Conservation (phyloP, 2,113 vertebrate genomes). For the Cricetomys ansorgei region DNA sequence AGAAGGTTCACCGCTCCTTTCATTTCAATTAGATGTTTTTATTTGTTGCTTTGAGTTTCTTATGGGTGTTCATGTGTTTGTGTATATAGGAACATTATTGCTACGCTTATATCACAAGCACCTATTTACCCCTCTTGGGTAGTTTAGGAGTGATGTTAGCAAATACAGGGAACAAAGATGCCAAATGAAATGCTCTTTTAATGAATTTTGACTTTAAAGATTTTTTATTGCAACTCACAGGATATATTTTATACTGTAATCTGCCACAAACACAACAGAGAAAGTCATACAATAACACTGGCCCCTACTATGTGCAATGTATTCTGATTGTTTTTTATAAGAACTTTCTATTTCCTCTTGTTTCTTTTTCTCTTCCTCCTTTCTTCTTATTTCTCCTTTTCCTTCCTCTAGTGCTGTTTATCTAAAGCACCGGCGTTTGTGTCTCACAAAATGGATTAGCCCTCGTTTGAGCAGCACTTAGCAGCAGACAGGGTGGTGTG, state of each 20-base stretch:
- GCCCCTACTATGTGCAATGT: not conserved
- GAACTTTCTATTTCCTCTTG: not conserved
- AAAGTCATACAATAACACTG: not conserved
- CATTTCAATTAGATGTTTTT: not conserved
- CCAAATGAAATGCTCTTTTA: constrained; percentile 19
- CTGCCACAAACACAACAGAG: not conserved
- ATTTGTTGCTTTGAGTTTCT: not conserved
- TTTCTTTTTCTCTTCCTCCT: not conserved
- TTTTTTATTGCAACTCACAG: constrained; percentile 5
- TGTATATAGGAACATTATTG: not conserved
- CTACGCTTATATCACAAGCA: not conserved
- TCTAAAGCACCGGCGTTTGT: not conserved
- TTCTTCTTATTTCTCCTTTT: not conserved
- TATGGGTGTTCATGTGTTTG: not conserved
- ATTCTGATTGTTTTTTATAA: not conserved
- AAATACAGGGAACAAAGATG: constrained; percentile 21
- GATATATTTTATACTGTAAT: not conserved
- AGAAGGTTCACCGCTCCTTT: not conserved
- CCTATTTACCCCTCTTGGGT: not conserved
- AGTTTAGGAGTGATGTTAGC: constrained; percentile 3
- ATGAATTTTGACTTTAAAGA: constrained; percentile 3
- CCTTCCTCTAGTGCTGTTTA: not conserved
- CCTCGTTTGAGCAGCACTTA: not conserved
- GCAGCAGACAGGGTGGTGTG: not conserved
- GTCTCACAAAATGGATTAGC: not conserved